Percentiles rank a stretch among this genome's conserved stretches.
phyloP scores from a whole-genome alignment of 2,888 invertebrate genomes.

The Hypsopygia costalis region DNA sequence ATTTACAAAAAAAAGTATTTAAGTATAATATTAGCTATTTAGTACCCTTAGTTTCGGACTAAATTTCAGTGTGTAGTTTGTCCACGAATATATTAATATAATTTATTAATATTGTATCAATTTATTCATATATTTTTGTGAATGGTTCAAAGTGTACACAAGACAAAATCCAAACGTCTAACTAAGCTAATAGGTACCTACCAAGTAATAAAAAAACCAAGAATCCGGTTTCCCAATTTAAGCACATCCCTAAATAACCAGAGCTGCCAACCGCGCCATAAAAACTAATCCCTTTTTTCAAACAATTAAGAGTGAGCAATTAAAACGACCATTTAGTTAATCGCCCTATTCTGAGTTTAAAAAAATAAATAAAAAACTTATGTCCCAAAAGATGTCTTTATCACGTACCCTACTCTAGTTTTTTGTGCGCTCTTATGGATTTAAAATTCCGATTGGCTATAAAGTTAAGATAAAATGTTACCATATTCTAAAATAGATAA shows the following conservation, averaged over 20 bases:
- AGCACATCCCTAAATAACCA: slow-evolving; percentile 16
- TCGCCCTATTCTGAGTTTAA: slow-evolving; percentile 35
- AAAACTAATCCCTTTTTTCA: slow-evolving; percentile 36
- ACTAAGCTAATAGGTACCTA: too few species aligned
- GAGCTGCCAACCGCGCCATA: slow-evolving; percentile 24
- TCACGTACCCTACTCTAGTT: slow-evolving; percentile 31
- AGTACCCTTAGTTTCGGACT: too few species aligned
- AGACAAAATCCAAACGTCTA: too few species aligned
- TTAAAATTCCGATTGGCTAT: slow-evolving; percentile 16
- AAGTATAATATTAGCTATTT: too few species aligned
- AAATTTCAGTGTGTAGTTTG: too few species aligned
- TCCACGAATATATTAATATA: too few species aligned
- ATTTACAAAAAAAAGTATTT: too few species aligned
- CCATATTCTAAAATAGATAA: slow-evolving; percentile 2
- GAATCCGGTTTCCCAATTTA: slow-evolving; percentile 1
- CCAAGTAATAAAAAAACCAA: not conserved
- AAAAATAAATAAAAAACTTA: slow-evolving; percentile 41
- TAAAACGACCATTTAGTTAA: slow-evolving; percentile 57
- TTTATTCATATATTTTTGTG: too few species aligned
- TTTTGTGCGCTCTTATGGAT: slow-evolving; percentile 30
- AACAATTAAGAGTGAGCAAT: slow-evolving; percentile 56
- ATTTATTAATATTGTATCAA: too few species aligned
- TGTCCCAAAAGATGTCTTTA: slow-evolving; percentile 35
- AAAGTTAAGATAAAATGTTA: slow-evolving; percentile 17
- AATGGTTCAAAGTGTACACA: too few species aligned